A percentile compares a stretch with the other conserved stretches of the same genome.
Conservation (phyloP, 2,113 vertebrate species). For the Rallus limicola region DNA sequence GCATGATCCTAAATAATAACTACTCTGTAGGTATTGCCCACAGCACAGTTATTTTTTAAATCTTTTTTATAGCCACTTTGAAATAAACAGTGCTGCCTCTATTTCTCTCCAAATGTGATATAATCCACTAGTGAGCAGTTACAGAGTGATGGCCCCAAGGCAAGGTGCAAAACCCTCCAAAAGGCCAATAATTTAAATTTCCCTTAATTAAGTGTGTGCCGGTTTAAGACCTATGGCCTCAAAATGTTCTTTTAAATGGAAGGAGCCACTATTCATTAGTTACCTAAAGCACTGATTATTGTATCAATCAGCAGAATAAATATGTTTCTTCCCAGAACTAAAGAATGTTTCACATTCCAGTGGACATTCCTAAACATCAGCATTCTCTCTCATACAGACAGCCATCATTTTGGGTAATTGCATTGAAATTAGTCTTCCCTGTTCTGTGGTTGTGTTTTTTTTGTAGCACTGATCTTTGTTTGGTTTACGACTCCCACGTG, state of each 20-base stretch:
- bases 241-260: background rate
- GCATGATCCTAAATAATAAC: background rate
- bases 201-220: background rate
- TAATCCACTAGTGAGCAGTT: background rate
- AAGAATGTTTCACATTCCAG: conserved; percentile 1
- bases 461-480: background rate
- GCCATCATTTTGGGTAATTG: background rate
- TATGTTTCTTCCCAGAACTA: background rate
- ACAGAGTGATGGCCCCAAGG: background rate
- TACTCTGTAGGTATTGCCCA: background rate
- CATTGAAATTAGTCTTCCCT: conserved; percentile 2
- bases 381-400: background rate
- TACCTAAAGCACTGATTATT: background rate
- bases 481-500: background rate
- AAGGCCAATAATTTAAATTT: background rate
- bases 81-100: background rate
- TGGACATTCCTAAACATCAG: background rate
- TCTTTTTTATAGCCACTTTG: background rate
- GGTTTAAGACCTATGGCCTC: background rate
- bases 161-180: background rate
- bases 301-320: background rate
- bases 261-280: background rate
- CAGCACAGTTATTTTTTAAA: background rate
- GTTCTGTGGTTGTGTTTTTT: background rate
- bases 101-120: background rate